Base-by-base conservation (phyloP, 2,797 vertebrate species). In the Pygocentrus nattereri region DNA sequence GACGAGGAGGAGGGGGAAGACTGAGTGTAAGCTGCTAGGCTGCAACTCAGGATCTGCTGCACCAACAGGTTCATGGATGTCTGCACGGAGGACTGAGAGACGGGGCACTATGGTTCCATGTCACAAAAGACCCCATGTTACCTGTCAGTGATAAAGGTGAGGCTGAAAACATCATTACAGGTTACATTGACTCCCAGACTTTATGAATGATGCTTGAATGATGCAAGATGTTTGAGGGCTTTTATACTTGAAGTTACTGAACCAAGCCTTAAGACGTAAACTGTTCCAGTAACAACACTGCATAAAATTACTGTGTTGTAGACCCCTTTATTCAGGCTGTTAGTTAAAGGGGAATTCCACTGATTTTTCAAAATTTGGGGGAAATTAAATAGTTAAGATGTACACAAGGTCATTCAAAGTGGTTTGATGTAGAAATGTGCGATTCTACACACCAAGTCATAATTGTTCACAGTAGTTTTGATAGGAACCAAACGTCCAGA, bases 1-100 rank as follows among this genome's bases (percentile, higher is more conserved):
- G 96, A 97, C 0, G 96, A 98, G 0, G 96, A 97, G 12, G 94
- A 95, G 5, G 94, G 94, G 0, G 93, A 95, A 0, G 95, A 96
- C 88, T 98, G 93, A 93, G 52, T 25, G 90, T 80, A 34, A 49
- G 21, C 34, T 50, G 30, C 30, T 6, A 69, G 62, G 41, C 27
- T 61, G 47, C 27, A 31, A 8, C 54, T 64, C 18, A 54, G n/a
- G 31, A 41, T 54, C 38, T 54, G 19, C 71, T 41, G 41, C 41
- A 78, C 47, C 50, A 18, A 70, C 65, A 58, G 59, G 64, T 75
- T 74, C 31, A 58, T 84, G 74, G 75, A 86, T 65, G 74, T 76
- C 50, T 73, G 59, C 70, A 56, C n/a, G 34, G 50, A 68, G 5
- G 30, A 50, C 77, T 62, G 19, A 70, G 30, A 58, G 31, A 59